Evolutionary conservation across 2,113 vertebrate species (phyloP).

Genomic region (Myrmophylax atrothorax): DNA sequence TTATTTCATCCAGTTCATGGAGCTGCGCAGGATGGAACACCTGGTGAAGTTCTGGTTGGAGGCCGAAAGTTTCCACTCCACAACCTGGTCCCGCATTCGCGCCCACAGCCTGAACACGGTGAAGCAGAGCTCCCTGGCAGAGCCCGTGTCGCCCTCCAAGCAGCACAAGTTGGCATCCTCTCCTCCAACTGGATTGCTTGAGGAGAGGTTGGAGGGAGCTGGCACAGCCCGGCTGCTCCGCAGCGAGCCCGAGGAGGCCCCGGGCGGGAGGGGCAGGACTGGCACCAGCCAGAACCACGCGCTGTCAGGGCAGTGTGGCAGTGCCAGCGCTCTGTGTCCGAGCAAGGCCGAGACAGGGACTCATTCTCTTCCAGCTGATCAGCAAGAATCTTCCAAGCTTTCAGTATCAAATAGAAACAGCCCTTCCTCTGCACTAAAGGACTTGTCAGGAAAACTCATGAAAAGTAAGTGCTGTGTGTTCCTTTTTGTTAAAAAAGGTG

Average conservation of each 20-base stretch:
- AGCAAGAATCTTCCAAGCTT: constrained; percentile 80
- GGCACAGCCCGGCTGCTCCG: constrained; percentile 6
- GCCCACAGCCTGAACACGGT: constrained; percentile 95
- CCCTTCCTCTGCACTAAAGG: constrained; percentile 80
- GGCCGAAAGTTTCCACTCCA: constrained; percentile 92
- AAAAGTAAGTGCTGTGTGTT: constrained; percentile 87
- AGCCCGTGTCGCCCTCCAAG: constrained; percentile 81
- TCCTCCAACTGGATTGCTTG: constrained; percentile 50
- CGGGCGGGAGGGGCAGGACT: constrained; percentile 31
- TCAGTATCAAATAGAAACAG: constrained; percentile 80
- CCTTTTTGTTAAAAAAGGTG: not conserved
- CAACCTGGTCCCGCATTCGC: constrained; percentile 92
- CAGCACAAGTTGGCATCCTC: constrained; percentile 52
- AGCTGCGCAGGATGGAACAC: constrained; percentile 87
- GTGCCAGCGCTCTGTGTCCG: constrained; percentile 29
- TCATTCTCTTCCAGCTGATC: constrained; percentile 43
- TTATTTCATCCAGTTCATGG: constrained; percentile 94
- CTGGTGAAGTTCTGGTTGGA: constrained; percentile 96
- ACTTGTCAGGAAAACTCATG: constrained; percentile 92
- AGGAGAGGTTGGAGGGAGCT: constrained; percentile 67
- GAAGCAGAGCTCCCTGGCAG: constrained; percentile 94
- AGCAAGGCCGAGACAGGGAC: constrained; percentile 58
- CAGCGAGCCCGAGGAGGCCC: constrained; percentile 29
- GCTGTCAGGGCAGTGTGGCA: constrained; percentile 46
- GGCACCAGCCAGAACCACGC: constrained; percentile 54